Conservation (phyloP, 2,888 invertebrate genomes). For the Petrolisthes manimaculis region DNA sequence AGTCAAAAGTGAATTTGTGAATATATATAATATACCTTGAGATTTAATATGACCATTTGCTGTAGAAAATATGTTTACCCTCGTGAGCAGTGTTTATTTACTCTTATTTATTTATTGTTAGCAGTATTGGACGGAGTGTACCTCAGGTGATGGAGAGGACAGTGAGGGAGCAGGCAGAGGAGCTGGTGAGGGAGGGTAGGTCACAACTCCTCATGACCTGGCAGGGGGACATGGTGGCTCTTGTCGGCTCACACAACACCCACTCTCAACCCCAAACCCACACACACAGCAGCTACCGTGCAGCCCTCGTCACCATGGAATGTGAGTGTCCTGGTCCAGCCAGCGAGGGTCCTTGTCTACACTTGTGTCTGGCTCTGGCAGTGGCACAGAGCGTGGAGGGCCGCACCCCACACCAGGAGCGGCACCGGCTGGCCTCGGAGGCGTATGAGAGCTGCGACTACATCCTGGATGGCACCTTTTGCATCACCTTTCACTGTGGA, state of each 20-base stretch:
- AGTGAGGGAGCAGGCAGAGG: slow-evolving; percentile 43
- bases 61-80: too few relatives aligned
- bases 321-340: slow-evolving; percentile 52
- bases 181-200: slow-evolving; percentile 49
- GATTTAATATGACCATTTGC: too few relatives aligned
- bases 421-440: slow-evolving; percentile 38
- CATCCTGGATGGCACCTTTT: slow-evolving; percentile 26
- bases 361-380: slow-evolving; percentile 28
- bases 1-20: too few relatives aligned
- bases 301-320: slow-evolving; percentile 49
- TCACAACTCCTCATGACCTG: slow-evolving; percentile 39
- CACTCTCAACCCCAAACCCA: not conserved
- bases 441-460: slow-evolving; percentile 44
- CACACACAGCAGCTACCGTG: slow-evolving; percentile 38
- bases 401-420: slow-evolving; percentile 32
- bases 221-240: slow-evolving; percentile 45
- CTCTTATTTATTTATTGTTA: not conserved
- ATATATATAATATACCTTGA: too few relatives aligned
- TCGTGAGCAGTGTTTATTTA: too few relatives aligned
- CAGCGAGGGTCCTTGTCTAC: slow-evolving; percentile 43
- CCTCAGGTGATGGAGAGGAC: slow-evolving; percentile 42
- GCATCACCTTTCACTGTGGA: slow-evolving; percentile 43
- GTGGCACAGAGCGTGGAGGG: slow-evolving; percentile 33
- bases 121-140: slow-evolving; percentile 1
- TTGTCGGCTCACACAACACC: slow-evolving; percentile 34